phyloP scores from a whole-genome alignment of 2,797 vertebrate genomes.

The Enteromius afrohamiltoni region DNA sequence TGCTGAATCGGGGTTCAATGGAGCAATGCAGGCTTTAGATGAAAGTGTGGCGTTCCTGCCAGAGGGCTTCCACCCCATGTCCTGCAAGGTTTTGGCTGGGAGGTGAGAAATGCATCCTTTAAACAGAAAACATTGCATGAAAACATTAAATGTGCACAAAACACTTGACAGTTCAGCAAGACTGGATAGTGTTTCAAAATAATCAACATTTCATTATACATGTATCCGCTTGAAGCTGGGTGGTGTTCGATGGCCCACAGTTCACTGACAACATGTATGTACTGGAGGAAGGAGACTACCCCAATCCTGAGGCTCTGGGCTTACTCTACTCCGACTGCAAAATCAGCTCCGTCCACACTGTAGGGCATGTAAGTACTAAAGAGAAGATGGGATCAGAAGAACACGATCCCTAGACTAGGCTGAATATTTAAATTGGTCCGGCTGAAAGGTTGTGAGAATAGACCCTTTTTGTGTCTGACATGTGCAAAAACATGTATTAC shows the following conservation, averaged over 20 bases:
- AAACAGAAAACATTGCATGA: not conserved
- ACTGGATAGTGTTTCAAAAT: not conserved
- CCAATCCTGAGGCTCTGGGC: slow-evolving; percentile 84
- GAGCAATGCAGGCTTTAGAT: slow-evolving; percentile 79
- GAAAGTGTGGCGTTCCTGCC: slow-evolving; percentile 79
- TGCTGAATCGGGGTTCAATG: slow-evolving; percentile 89
- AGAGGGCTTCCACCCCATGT: slow-evolving; percentile 81
- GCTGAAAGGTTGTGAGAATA: not conserved
- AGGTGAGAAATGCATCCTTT: slow-evolving; percentile 75
- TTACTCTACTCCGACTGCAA: slow-evolving; percentile 72
- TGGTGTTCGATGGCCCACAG: slow-evolving; percentile 84
- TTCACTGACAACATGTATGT: slow-evolving; percentile 90
- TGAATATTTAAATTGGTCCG: not conserved
- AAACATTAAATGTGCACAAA: not conserved
- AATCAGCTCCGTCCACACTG: slow-evolving; percentile 83
- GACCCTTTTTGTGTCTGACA: not conserved
- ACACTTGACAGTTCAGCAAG: not conserved
- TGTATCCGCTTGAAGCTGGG: slow-evolving; percentile 80
- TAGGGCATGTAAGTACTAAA: slow-evolving; percentile 83
- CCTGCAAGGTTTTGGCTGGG: slow-evolving; percentile 89
- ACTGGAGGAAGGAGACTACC: slow-evolving; percentile 92
- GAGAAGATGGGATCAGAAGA: not conserved
- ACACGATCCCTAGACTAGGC: not conserved
- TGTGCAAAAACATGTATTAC: not conserved
- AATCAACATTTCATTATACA: not conserved